These are phyloP conservation scores for Zootermopsis nevadensis DNA, from an alignment of 2,888 invertebrate genomes.

Conservation along the genomic window DNA sequence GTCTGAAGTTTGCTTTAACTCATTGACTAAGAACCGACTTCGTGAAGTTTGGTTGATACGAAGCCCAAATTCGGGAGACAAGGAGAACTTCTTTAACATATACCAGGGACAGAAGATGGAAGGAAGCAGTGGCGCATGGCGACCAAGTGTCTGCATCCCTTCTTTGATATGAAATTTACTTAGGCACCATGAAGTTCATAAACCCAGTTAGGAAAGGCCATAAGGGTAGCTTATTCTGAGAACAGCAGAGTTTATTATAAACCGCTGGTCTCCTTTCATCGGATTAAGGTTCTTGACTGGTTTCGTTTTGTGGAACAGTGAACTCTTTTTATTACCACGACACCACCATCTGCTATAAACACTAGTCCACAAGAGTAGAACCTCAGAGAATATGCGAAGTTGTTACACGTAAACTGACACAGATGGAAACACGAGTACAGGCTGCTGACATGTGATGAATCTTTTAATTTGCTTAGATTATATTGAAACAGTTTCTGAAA, in stretches of 20 bases:
- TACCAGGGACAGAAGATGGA: background rate
- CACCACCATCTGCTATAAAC: too few relatives aligned
- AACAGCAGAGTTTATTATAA: background rate
- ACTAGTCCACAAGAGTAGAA: too few relatives aligned
- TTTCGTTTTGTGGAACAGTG: background rate
- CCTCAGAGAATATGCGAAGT: too few relatives aligned
- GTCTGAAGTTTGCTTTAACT: background rate
- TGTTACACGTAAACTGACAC: too few relatives aligned
- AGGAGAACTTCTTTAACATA: background rate
- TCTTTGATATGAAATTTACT: background rate
- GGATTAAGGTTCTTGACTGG: background rate
- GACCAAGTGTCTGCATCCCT: background rate
- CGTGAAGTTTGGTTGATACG: background rate
- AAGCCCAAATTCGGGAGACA: background rate
- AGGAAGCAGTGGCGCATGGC: background rate
- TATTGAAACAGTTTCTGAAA: too few relatives aligned
- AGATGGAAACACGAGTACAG: too few relatives aligned
- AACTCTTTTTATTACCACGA: background rate
- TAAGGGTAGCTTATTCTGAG: background rate
- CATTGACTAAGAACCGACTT: conserved; percentile 16
- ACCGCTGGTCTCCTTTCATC: background rate
- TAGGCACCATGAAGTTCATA: background rate
- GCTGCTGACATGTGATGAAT: too few relatives aligned
- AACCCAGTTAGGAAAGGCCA: background rate
- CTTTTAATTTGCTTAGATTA: too few relatives aligned